These are phyloP conservation scores for Empis livida DNA, from an alignment of 2,888 invertebrate species.

Conservation along the genomic window DNA sequence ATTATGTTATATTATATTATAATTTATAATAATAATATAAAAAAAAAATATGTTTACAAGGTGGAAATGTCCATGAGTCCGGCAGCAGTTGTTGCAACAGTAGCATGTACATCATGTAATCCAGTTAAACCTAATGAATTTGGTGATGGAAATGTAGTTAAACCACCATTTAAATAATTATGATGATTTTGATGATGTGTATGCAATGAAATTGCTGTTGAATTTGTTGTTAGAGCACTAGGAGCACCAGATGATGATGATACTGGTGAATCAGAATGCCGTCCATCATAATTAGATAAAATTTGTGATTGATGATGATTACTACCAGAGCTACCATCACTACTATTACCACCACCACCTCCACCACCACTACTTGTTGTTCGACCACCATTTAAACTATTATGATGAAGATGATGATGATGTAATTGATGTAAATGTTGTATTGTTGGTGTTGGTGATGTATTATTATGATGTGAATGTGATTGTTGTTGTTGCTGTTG, in stretches of 20 bases:
- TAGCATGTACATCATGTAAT: constrained; percentile 6
- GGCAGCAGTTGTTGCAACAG: constrained; percentile 19
- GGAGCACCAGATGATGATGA: background rate
- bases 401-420: constrained; percentile 10
- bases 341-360: constrained; percentile 7
- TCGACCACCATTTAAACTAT: background rate
- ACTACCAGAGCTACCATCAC: constrained; percentile 11
- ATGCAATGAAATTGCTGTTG: constrained; percentile 6
- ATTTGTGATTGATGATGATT: constrained; percentile 3
- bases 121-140: constrained; percentile 5
- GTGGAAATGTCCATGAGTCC: constrained; percentile 36
- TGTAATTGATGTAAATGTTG: constrained; percentile 6
- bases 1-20: too few species aligned
- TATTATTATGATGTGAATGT: constrained; percentile 11
- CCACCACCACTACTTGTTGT: background rate
- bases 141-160: constrained; percentile 4
- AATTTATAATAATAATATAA: too few species aligned
- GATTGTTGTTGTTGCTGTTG: constrained; percentile 12
- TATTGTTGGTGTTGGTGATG: constrained; percentile 12
- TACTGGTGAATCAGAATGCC: constrained; percentile 10
- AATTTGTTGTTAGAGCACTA: background rate
- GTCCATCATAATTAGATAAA: background rate
- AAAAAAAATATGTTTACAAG: constrained; percentile 25
- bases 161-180: constrained; percentile 12
- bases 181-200: constrained; percentile 12